A percentile compares a stretch with the other conserved stretches of the same genome.
Conservation (phyloP, 2,113 vertebrate genomes). For the Ciconia stormi region DNA sequence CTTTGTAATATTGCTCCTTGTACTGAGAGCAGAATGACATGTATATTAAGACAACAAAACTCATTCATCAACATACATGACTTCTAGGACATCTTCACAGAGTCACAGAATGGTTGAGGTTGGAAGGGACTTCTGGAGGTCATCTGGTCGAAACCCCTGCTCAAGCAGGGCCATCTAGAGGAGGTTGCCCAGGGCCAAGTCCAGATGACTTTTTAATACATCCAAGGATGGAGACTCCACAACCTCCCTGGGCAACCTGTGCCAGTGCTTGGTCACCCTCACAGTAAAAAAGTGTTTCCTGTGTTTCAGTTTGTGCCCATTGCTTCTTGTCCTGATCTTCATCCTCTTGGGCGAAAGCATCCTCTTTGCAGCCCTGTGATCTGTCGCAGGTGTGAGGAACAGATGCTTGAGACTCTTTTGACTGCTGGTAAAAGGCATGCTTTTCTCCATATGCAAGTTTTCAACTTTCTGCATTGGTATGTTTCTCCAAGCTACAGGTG, state of each 20-base stretch:
- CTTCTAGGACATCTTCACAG: background rate
- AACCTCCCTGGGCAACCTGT: background rate
- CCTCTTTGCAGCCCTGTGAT: background rate
- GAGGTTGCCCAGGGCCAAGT: background rate
- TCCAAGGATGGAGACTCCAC: background rate
- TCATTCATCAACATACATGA: background rate
- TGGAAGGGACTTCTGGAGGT: background rate
- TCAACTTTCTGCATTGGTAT: background rate
- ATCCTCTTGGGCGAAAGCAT: background rate
- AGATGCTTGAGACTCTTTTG: background rate
- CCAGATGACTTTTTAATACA: background rate
- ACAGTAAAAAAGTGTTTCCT: background rate
- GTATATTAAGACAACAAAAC: background rate
- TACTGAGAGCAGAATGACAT: background rate
- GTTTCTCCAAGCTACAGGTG: background rate
- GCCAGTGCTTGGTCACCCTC: background rate
- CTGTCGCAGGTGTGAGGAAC: background rate
- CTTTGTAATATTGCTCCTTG: background rate
- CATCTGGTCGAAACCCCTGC: background rate
- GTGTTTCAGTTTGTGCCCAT: background rate
- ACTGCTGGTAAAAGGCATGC: background rate
- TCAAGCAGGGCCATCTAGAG: background rate
- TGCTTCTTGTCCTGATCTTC: background rate
- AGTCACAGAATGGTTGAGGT: background rate
- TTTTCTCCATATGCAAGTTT: background rate